Percentiles rank a stretch among this genome's conserved stretches.
Conservation (phyloP, 2,113 vertebrate genomes). For the Baryphthengus martii region DNA sequence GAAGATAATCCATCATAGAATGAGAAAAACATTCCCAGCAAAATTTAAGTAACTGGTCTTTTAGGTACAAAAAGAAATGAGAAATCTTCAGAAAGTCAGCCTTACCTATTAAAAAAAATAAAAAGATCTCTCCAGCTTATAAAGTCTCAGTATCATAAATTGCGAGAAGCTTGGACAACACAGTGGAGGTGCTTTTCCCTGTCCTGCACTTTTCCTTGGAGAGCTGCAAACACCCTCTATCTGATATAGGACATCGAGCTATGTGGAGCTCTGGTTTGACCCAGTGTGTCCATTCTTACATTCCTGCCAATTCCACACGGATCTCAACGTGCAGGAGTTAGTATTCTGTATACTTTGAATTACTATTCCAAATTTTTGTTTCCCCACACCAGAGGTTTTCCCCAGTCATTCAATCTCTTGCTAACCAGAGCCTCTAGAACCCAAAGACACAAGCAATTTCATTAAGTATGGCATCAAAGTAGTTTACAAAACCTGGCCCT, state of each 20-base stretch:
- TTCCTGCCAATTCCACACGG: background rate
- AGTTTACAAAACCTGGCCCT: background rate
- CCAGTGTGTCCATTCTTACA: fast-evolving
- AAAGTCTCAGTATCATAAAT: background rate
- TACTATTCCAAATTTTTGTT: background rate
- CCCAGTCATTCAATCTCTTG: background rate
- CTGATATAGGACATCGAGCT: background rate
- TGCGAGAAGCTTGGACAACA: background rate
- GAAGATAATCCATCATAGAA: background rate
- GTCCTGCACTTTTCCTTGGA: background rate
- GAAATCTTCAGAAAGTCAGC: background rate
- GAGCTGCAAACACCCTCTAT: background rate
- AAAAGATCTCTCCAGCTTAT: background rate
- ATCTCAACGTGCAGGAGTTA: background rate
- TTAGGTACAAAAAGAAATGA: background rate
- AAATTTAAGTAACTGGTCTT: background rate
- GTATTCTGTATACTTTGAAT: background rate
- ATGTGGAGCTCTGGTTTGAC: background rate
- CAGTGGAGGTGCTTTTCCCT: background rate
- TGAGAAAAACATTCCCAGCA: background rate
- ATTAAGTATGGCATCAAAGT: background rate
- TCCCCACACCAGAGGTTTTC: background rate
- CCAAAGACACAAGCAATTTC: background rate
- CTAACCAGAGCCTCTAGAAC: background rate
- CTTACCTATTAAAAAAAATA: background rate